phyloP scores from a whole-genome alignment of 2,113 vertebrate genomes.

The Corythaixoides concolor region DNA sequence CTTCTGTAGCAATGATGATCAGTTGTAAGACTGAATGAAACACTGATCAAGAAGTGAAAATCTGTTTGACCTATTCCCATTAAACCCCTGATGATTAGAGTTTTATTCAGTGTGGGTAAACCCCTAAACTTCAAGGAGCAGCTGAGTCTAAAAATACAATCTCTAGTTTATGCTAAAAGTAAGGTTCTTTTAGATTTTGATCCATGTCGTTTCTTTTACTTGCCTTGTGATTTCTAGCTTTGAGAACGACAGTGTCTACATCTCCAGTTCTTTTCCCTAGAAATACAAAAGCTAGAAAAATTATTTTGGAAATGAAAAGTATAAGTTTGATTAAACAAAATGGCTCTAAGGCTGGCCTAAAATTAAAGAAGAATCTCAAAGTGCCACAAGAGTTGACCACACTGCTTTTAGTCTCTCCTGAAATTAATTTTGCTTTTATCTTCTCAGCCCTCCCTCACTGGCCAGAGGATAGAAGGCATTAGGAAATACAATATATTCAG shows the following conservation, averaged over 20 bases:
- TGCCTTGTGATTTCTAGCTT: neutral
- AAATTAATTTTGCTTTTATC: neutral
- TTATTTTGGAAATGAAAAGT: neutral
- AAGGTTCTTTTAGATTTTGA: neutral
- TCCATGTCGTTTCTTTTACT: neutral
- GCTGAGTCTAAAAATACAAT: neutral
- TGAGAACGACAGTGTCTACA: neutral
- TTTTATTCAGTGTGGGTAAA: neutral
- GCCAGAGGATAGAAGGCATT: neutral
- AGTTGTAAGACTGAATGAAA: neutral
- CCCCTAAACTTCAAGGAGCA: neutral
- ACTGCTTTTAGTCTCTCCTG: neutral
- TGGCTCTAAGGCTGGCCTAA: neutral
- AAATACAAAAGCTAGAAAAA: neutral
- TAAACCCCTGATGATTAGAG: neutral
- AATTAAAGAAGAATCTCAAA: neutral
- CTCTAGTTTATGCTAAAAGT: neutral
- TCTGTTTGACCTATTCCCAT: neutral
- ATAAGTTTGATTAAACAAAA: neutral
- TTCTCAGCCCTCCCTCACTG: neutral
- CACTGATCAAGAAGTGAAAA: neutral
- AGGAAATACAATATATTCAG: neutral
- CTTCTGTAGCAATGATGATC: neutral
- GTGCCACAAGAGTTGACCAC: neutral
- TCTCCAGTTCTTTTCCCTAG: neutral